Percentiles rank a stretch among this genome's conserved stretches.
phyloP scores from a whole-genome alignment of 1,140 invertebrate species.

The Drosophila bifasciata region DNA sequence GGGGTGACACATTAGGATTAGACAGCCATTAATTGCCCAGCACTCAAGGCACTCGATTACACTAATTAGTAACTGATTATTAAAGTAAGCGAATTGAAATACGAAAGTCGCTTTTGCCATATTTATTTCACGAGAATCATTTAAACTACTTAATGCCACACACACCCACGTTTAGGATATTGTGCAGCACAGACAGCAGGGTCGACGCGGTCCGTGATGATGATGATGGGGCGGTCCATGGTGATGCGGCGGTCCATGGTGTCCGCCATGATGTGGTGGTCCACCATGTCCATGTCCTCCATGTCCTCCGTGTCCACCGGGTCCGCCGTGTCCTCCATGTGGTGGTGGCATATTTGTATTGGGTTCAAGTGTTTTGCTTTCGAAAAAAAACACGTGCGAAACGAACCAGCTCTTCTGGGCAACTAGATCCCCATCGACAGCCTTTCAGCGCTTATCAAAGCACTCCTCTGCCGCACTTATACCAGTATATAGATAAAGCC shows the following conservation, averaged over 20 bases:
- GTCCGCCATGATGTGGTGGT: conserved; percentile 50
- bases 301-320: conserved; percentile 34
- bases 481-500: conserved; percentile 40
- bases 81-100: conserved; percentile 20
- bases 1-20: conserved; percentile 69
- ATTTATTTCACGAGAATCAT: conserved; percentile 40
- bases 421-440: conserved; percentile 26
- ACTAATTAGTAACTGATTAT: conserved; percentile 69
- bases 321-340: conserved; percentile 46
- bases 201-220: conserved; percentile 53
- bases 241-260: conserved; percentile 48
- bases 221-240: conserved; percentile 40
- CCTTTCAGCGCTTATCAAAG: conserved; percentile 25
- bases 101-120: conserved; percentile 5
- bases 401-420: conserved; percentile 12
- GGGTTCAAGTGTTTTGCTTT: conserved; percentile 20
- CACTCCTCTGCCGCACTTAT: not conserved
- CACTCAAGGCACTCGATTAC: conserved; percentile 62
- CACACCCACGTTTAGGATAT: conserved; percentile 50
- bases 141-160: conserved; percentile 33
- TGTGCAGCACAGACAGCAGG: conserved; percentile 58
- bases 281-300: conserved; percentile 20
- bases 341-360: conserved; percentile 47
- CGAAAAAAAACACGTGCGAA: conserved; percentile 18
- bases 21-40: conserved; percentile 66